Evolutionary conservation across 1,140 invertebrate species (phyloP), one percentile per base, ranked within the genome.

Genomic region (Wasmannia auropunctata): DNA sequence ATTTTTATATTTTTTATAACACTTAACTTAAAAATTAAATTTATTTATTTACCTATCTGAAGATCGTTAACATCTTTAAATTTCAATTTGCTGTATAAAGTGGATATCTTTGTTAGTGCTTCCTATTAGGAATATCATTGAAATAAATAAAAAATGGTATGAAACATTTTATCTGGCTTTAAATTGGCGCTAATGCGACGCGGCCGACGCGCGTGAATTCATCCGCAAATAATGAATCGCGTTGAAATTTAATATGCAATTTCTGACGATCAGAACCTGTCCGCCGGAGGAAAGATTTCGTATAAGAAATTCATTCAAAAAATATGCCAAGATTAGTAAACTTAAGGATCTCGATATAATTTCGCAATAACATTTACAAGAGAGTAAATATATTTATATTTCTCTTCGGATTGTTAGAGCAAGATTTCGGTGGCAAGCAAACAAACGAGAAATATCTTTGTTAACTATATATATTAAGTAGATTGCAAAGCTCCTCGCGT

Each of bases 171-270:
- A n/a, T n/a, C n/a, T n/a, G n/a, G n/a, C n/a, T n/a, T n/a, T n/a
- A n/a, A n/a, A n/a, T n/a, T n/a, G n/a, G n/a, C n/a, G n/a, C n/a
- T n/a, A n/a, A n/a, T n/a, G n/a, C n/a, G n/a, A n/a, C n/a, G n/a
- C n/a, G n/a, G n/a, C n/a, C n/a, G n/a, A n/a, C n/a, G n/a, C n/a
- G n/a, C n/a, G n/a, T 37, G 34, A 63, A 37, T 63, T 63, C 60
- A 37, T 8, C n/a, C 62, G 62, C 51, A 85, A 85, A 87, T 87
- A 87, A 87, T 87, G 34, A 34, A n/a, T 37, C 34, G 62, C 34
- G 62, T 56, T 49, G 63, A 85, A 87, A 85, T 76, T 75, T 74
- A 87, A 85, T 85, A 76, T 62, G 67, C 80, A 85, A 60, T 10
- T 28, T 31, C 22, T 60, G 19, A 19, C 37, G 25, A 43, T 43